Conservation (phyloP, 2,113 vertebrate species). For the Pteruthius melanotis region DNA sequence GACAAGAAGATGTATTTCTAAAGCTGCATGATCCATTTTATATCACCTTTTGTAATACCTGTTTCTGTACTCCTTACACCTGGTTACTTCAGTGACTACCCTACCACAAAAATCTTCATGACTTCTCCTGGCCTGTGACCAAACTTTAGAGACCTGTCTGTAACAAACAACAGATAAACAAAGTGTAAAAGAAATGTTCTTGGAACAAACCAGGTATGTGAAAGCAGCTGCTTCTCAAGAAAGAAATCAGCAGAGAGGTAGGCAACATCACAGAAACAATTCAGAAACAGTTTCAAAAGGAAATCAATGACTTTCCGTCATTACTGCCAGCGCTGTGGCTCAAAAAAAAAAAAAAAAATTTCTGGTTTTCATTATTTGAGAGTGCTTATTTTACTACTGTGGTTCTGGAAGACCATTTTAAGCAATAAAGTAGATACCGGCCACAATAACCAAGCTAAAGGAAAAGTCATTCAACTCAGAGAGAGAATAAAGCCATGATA, state of each 20-base stretch:
- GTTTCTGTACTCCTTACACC: neutral
- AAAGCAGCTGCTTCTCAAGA: neutral
- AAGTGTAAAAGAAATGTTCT: neutral
- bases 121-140: neutral
- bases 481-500: neutral
- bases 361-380: conserved; percentile 21
- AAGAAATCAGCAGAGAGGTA: neutral
- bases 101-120: neutral
- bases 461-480: neutral
- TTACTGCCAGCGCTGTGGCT: neutral
- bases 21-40: neutral
- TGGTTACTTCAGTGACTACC: neutral
- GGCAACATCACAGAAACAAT: neutral
- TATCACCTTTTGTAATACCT: neutral
- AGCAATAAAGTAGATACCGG: neutral
- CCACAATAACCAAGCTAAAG: neutral
- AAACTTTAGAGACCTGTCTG: neutral
- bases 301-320: neutral
- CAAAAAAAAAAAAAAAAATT: neutral
- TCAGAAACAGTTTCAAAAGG: conserved; percentile 1
- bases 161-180: neutral
- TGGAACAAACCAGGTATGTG: neutral
- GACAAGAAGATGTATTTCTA: neutral
- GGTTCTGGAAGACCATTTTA: conserved; percentile 4
- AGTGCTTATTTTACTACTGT: neutral